phyloP scores from a whole-genome alignment of 2,888 invertebrate species.

The Chymomyza fuscimana region DNA sequence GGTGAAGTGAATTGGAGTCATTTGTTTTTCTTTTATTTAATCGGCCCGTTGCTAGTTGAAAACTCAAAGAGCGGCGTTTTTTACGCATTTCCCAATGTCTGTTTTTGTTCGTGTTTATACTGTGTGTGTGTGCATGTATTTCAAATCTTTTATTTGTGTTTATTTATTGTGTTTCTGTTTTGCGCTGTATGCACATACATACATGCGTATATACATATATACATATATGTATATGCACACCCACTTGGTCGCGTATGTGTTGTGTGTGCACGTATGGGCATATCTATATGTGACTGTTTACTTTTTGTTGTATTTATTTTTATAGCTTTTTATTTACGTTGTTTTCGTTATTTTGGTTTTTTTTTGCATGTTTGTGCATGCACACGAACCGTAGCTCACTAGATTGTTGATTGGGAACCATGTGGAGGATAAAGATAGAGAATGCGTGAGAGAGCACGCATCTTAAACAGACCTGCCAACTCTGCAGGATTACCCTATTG shows the following conservation, averaged over 20 bases:
- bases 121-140: conserved; percentile 23
- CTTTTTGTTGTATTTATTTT: conserved; percentile 62
- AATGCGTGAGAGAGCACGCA: conserved; percentile 30
- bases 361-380: conserved; percentile 61
- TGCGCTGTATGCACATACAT: conserved; percentile 27
- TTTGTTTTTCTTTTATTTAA: conserved; percentile 45
- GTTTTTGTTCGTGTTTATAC: conserved; percentile 28
- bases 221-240: conserved; percentile 38
- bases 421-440: conserved; percentile 28
- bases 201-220: not conserved
- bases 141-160: conserved; percentile 65
- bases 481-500: not conserved
- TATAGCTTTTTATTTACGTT: conserved; percentile 62
- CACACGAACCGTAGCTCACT: conserved; percentile 29
- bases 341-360: conserved; percentile 66
- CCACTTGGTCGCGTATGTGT: conserved; percentile 50
- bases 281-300: conserved; percentile 28
- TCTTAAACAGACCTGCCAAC: not conserved
- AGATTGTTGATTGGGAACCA: conserved; percentile 49
- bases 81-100: conserved; percentile 69
- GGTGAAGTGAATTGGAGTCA: conserved; percentile 65
- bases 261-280: conserved; percentile 12
- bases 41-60: conserved; percentile 65
- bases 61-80: conserved; percentile 75
- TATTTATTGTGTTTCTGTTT: conserved; percentile 74